These are phyloP conservation scores for Ypsolopha sequella DNA, from an alignment of 2,888 invertebrate genomes.

Conservation along the genomic window DNA sequence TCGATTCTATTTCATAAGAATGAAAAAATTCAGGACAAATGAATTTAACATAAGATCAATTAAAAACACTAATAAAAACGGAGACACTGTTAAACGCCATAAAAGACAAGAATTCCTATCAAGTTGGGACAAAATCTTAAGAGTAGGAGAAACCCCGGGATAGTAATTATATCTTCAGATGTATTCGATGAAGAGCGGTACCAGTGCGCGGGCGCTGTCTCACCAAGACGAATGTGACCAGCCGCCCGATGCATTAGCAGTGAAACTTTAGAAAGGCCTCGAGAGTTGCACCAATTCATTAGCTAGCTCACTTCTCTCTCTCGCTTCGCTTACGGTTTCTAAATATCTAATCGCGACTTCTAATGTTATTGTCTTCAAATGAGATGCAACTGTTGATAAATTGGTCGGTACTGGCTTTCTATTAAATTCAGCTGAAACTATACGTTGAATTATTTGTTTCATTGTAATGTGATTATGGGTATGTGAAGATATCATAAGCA, in stretches of 20 bases:
- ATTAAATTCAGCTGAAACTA: background rate
- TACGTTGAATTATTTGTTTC: background rate
- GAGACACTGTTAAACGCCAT: background rate
- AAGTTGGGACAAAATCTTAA: constrained; percentile 1
- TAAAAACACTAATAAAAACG: constrained; percentile 3
- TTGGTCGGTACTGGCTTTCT: background rate
- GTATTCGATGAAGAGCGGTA: too few species aligned
- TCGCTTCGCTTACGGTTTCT: constrained; percentile 10
- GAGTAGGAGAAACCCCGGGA: background rate
- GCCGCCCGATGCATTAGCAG: constrained; percentile 15
- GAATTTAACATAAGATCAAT: background rate
- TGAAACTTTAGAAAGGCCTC: constrained; percentile 18
- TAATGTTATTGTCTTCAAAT: constrained; percentile 4
- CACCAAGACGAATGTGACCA: constrained; percentile 16
- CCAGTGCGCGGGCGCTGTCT: background rate
- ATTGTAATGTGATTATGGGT: too few species aligned
- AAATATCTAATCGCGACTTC: constrained; percentile 6
- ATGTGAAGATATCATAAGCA: too few species aligned
- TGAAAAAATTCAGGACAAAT: too few species aligned
- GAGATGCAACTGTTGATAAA: background rate
- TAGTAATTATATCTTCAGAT: too few species aligned
- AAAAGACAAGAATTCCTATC: background rate
- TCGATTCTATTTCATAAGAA: too few species aligned
- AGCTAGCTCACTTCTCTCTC: constrained; percentile 11
- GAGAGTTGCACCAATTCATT: constrained; percentile 17